A percentile compares a stretch with the other conserved stretches of the same genome.
Conservation (phyloP, 2,888 invertebrate genomes). For the Zele albiditarsus region DNA sequence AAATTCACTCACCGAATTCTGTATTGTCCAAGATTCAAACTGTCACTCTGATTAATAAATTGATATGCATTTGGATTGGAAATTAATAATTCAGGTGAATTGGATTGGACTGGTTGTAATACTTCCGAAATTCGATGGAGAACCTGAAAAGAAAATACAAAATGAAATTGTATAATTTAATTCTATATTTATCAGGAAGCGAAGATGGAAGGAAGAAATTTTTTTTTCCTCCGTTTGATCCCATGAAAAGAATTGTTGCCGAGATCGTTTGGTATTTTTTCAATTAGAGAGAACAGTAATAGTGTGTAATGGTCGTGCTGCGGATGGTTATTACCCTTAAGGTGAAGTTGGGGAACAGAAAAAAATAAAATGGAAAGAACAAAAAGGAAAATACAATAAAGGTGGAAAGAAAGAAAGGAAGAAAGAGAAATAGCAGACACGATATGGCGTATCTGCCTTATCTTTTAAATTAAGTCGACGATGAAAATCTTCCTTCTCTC, state of each 20-base stretch:
- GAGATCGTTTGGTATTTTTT: constrained; percentile 37
- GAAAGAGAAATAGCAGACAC: constrained; percentile 22
- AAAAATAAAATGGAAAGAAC: constrained; percentile 41
- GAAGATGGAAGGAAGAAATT: constrained; percentile 19
- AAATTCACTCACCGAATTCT: constrained; percentile 79
- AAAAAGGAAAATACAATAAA: constrained; percentile 50
- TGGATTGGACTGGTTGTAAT: constrained; percentile 81
- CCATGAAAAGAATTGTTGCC: constrained; percentile 11
- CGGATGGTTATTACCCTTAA: constrained; percentile 33
- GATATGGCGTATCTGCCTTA: constrained; percentile 45
- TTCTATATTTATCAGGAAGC: constrained; percentile 7
- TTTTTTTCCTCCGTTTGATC: not conserved
- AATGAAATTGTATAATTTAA: constrained; percentile 18
- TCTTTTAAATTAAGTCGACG: constrained; percentile 52
- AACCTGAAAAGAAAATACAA: constrained; percentile 76
- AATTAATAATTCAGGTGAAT: constrained; percentile 78
- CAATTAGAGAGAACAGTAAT: constrained; percentile 35
- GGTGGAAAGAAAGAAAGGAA: constrained; percentile 19
- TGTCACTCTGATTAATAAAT: constrained; percentile 85
- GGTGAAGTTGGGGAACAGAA: not conserved
- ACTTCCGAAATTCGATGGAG: constrained; percentile 92
- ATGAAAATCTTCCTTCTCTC: constrained; percentile 38
- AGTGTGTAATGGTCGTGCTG: constrained; percentile 31
- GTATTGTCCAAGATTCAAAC: constrained; percentile 82
- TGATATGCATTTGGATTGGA: constrained; percentile 88